Evolutionary conservation across 2,888 invertebrate genomes (phyloP).

Genomic region (Philaethria dido): DNA sequence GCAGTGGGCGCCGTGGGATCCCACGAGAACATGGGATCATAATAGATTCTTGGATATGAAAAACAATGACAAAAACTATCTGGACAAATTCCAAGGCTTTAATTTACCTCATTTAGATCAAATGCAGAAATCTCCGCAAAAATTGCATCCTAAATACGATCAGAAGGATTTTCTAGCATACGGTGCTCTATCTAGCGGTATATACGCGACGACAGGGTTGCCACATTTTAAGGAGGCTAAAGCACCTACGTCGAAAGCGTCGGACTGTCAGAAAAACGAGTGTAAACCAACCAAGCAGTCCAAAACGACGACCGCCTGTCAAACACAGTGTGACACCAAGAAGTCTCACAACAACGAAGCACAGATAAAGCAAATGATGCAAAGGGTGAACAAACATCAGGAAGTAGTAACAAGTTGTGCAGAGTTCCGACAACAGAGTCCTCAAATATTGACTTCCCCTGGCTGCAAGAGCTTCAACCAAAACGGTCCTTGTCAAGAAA

Average conservation of each 20-base stretch:
- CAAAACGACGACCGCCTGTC: constrained; percentile 74
- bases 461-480: constrained; percentile 69
- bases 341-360: constrained; percentile 61
- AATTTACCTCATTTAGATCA: constrained; percentile 84
- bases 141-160: constrained; percentile 79
- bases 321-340: constrained; percentile 75
- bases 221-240: constrained; percentile 78
- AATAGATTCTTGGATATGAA: constrained; percentile 78
- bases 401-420: constrained; percentile 69
- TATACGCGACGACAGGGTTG: constrained; percentile 69
- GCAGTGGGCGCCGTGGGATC: constrained; percentile 86
- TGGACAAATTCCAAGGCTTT: constrained; percentile 85
- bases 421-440: constrained; percentile 71
- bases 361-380: constrained; percentile 77
- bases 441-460: constrained; percentile 69
- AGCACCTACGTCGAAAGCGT: constrained; percentile 63
- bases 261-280: constrained; percentile 74
- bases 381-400: constrained; percentile 67
- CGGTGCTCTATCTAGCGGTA: constrained; percentile 69
- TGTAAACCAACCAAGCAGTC: constrained; percentile 75
- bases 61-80: constrained; percentile 80
- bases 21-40: constrained; percentile 80
- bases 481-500: constrained; percentile 73
- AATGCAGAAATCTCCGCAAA: constrained; percentile 85
- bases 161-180: constrained; percentile 80